Percentiles rank a stretch among this genome's conserved stretches.
Conservation (phyloP, 2,113 vertebrate genomes). For the Ctenomys sociabilis region DNA sequence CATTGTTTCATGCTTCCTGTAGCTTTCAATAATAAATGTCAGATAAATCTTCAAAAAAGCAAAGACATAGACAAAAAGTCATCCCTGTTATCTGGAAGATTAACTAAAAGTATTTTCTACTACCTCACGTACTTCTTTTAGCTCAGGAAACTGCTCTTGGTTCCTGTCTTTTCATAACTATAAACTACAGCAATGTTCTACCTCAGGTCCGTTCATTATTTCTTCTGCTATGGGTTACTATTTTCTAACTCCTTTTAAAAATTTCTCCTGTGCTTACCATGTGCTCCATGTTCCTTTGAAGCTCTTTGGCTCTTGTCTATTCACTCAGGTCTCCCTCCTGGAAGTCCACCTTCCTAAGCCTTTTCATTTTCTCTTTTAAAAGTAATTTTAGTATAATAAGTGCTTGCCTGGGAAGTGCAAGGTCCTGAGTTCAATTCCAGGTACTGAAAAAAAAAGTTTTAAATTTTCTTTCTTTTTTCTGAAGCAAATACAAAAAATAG, state of each 20-base stretch:
- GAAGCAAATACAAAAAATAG: too few relatives aligned
- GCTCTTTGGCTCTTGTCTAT: neutral
- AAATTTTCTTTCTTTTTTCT: too few relatives aligned
- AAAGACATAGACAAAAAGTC: neutral
- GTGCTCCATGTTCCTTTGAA: neutral
- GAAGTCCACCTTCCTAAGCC: neutral
- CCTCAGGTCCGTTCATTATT: neutral
- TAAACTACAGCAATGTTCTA: neutral
- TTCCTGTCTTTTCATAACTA: neutral
- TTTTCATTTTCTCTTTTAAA: neutral
- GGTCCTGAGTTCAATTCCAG: too few relatives aligned
- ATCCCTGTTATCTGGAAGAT: neutral
- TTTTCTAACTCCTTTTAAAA: neutral
- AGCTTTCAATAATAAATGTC: too few relatives aligned
- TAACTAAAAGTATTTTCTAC: slow-evolving; percentile 35
- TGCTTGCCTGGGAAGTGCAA: too few relatives aligned
- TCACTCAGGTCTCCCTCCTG: neutral
- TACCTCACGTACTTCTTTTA: slow-evolving; percentile 12
- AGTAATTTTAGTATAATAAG: too few relatives aligned
- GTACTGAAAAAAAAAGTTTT: too few relatives aligned
- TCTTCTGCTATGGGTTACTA: neutral
- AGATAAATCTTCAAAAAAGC: too few relatives aligned
- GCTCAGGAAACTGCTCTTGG: neutral
- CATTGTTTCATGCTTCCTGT: too few relatives aligned
- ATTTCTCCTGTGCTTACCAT: neutral